Evolutionary conservation across 1,140 invertebrate genomes (phyloP), one percentile per base, ranked within the genome.

Genomic region (Drosophila santomea): DNA sequence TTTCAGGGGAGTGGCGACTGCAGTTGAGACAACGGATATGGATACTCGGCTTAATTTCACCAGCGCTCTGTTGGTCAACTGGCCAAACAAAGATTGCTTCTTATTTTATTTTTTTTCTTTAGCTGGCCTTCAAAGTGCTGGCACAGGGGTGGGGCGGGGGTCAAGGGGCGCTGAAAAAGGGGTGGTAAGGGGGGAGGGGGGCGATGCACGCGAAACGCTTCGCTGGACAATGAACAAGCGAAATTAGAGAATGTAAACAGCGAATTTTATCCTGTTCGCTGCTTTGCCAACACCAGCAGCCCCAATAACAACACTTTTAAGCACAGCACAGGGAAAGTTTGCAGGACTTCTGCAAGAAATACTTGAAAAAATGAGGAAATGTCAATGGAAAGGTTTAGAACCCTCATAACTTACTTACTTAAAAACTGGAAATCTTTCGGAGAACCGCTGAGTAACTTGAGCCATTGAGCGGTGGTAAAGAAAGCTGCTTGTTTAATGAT

Each of bases 171-270:
- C 10, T 17, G 11, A 15, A 12, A 23, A 52, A 41, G 45, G 36
- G 58, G 60, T 5, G 14, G 14, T 17, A 52, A 41, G 45, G 36
- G 58, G 45, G 36, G 55, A 36, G 45, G 36, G 58, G 45, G 28
- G n/a, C 60, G 67, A 74, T 73, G 79, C 71, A 82, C 56, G 83
- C 69, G 74, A 72, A 80, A 88, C 83, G 84, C 84, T 89, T 89
- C 76, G 74, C 80, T 89, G 84, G 84, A 89, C 84, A 89, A 89
- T 89, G 84, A 89, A 89, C 84, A 89, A 88, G 84, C 84, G 84
- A 89, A 89, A 89, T 89, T 89, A 89, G 84, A 89, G 84, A 89
- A 89, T 89, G 84, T 89, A 89, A 89, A 89, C 84, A 89, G 84
- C 84, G 84, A 78, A 84, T 89, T 89, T 89, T 84, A 89, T 88